phyloP scores from a whole-genome alignment of 2,113 vertebrate genomes.

The Cathartes aura region DNA sequence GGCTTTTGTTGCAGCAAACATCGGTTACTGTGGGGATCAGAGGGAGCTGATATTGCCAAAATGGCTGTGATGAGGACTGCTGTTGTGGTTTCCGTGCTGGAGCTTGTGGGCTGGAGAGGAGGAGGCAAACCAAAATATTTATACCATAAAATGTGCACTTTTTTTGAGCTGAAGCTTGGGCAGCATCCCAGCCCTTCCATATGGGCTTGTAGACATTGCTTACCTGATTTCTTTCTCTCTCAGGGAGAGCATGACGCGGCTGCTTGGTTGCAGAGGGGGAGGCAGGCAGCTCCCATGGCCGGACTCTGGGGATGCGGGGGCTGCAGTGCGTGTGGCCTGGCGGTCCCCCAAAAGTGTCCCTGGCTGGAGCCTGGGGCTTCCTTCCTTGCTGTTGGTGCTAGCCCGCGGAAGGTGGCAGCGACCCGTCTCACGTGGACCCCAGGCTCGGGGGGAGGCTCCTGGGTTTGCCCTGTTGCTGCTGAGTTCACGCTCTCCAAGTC shows the following conservation, averaged over 20 bases:
- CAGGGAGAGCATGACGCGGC: neutral
- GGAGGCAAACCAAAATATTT: constrained; percentile 65
- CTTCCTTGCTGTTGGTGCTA: neutral
- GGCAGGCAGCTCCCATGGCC: neutral
- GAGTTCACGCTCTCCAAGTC: neutral
- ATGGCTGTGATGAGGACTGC: neutral
- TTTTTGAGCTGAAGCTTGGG: constrained; percentile 52
- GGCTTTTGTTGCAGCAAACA: neutral
- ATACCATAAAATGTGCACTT: constrained; percentile 27
- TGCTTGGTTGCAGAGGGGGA: neutral
- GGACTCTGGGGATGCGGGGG: rapidly evolving
- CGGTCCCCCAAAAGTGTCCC: no score
- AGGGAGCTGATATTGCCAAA: neutral
- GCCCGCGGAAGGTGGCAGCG: rapidly evolving
- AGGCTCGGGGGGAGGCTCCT: rapidly evolving
- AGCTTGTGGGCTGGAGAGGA: constrained; percentile 39
- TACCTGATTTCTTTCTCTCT: constrained; percentile 8
- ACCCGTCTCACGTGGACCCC: neutral
- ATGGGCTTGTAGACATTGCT: neutral
- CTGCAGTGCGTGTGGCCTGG: neutral
- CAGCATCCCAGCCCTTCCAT: constrained; percentile 39
- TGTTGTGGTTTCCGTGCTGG: neutral
- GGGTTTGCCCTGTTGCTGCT: neutral
- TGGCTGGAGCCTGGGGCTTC: neutral
- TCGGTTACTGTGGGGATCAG: neutral